phyloP scores from a whole-genome alignment of 2,113 vertebrate species.

The Proterorhinus semilunaris region DNA sequence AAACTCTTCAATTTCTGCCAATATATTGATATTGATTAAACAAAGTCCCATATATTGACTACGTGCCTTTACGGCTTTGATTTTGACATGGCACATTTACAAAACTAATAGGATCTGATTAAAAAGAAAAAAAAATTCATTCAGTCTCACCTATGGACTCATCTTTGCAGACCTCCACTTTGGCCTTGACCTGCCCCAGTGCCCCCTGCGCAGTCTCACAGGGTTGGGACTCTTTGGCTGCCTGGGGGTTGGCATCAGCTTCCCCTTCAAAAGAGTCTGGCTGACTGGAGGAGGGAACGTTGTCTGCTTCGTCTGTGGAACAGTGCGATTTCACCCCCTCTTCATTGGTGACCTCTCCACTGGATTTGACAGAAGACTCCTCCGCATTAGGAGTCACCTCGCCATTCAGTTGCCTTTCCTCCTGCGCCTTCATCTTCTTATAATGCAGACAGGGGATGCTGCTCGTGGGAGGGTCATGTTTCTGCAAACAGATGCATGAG shows the following conservation, averaged over 20 bases:
- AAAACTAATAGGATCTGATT: neutral
- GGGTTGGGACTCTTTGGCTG: constrained; percentile 69
- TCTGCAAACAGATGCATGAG: constrained; percentile 69
- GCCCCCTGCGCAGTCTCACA: constrained; percentile 87
- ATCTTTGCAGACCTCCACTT: constrained; percentile 99
- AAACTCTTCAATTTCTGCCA: constrained; percentile 90
- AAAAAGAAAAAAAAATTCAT: neutral
- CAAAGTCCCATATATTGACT: no score
- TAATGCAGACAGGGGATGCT: constrained; percentile 99
- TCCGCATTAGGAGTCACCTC: constrained; percentile 78
- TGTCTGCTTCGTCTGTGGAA: constrained; percentile 67
- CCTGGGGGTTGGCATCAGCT: constrained; percentile 37
- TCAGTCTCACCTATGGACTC: constrained; percentile 90
- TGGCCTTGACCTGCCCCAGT: constrained; percentile 95
- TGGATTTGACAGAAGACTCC: constrained; percentile 75
- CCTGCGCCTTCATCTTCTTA: constrained; percentile 95
- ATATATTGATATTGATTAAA: neutral
- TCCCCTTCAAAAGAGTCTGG: constrained; percentile 38
- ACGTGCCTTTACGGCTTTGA: no score
- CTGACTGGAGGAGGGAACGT: constrained; percentile 27
- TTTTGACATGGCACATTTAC: neutral
- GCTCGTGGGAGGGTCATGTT: constrained; percentile 96
- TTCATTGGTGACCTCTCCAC: constrained; percentile 70
- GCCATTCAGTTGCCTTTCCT: constrained; percentile 87
- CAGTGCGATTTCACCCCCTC: constrained; percentile 78